Evolutionary conservation across 1,140 invertebrate species (phyloP).

Genomic region (Triops longicaudatus): DNA sequence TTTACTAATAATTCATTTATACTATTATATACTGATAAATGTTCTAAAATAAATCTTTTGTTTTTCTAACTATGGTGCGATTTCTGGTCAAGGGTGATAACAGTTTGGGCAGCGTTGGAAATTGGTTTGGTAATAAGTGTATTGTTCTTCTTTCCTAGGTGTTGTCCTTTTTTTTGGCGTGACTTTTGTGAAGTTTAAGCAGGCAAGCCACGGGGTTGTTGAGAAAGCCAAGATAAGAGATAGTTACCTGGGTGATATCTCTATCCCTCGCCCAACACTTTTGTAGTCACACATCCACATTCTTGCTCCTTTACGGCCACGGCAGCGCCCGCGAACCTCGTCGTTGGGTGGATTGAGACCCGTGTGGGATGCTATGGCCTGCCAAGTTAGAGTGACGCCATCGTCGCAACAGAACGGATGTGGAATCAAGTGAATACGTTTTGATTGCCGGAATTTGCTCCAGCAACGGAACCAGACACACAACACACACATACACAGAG

Average conservation of each 20-base stretch:
- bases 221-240: background rate
- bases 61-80: no score
- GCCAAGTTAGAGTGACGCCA: background rate
- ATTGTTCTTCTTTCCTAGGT: background rate
- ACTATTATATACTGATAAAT: no score
- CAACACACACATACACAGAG: background rate
- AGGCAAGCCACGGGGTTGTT: background rate
- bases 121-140: background rate
- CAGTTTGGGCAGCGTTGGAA: background rate
- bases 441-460: slow-evolving; percentile 11
- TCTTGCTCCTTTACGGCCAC: background rate
- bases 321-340: background rate
- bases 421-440: slow-evolving; percentile 15
- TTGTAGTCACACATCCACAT: background rate
- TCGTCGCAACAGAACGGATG: background rate
- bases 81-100: background rate
- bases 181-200: background rate
- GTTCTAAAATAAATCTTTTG: no score
- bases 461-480: slow-evolving; percentile 1
- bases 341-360: background rate
- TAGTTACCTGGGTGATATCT: slow-evolving; percentile 12
- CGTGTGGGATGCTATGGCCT: slow-evolving; percentile 9
- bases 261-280: background rate
- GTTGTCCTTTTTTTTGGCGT: background rate
- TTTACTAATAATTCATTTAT: no score